Conservation (phyloP, 2,888 invertebrate genomes). For the Dryadula phaetusa region DNA sequence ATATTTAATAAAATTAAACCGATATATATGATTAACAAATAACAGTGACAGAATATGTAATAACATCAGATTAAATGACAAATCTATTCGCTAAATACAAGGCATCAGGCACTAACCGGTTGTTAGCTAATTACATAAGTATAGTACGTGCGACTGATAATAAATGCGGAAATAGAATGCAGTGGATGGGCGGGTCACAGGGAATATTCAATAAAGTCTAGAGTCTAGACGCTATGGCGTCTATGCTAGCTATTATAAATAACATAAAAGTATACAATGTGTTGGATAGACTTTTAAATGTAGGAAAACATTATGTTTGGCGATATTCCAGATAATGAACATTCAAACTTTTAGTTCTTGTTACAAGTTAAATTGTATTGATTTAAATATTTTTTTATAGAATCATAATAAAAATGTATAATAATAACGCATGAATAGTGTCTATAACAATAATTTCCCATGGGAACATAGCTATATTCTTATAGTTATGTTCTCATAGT, state of each 20-base stretch:
- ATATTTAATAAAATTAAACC: too few relatives aligned
- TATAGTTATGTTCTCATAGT: slow-evolving; percentile 20
- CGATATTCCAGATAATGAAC: slow-evolving; percentile 51
- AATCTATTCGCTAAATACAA: slow-evolving; percentile 22
- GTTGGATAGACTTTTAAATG: slow-evolving; percentile 50
- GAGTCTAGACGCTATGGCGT: slow-evolving; percentile 70
- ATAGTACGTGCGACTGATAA: slow-evolving; percentile 39
- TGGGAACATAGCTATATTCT: slow-evolving; percentile 26
- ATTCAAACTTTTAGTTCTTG: slow-evolving; percentile 17
- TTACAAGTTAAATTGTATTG: slow-evolving; percentile 6
- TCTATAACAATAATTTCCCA: slow-evolving; percentile 35
- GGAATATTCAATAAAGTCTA: slow-evolving; percentile 60
- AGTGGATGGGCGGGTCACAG: slow-evolving; percentile 51
- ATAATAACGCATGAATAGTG: neutral
- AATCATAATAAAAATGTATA: neutral
- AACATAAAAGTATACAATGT: slow-evolving; percentile 59
- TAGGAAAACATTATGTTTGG: slow-evolving; percentile 52
- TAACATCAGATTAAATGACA: slow-evolving; percentile 23
- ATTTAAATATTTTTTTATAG: too few relatives aligned
- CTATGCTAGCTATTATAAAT: slow-evolving; percentile 61
- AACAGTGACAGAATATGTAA: neutral
- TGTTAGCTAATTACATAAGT: slow-evolving; percentile 40
- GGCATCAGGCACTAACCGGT: slow-evolving; percentile 26
- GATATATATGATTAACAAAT: too few relatives aligned
- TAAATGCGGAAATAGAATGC: slow-evolving; percentile 46